Evolutionary conservation across 2,797 vertebrate genomes (phyloP).

Genomic region (Poliocrania exsul): DNA sequence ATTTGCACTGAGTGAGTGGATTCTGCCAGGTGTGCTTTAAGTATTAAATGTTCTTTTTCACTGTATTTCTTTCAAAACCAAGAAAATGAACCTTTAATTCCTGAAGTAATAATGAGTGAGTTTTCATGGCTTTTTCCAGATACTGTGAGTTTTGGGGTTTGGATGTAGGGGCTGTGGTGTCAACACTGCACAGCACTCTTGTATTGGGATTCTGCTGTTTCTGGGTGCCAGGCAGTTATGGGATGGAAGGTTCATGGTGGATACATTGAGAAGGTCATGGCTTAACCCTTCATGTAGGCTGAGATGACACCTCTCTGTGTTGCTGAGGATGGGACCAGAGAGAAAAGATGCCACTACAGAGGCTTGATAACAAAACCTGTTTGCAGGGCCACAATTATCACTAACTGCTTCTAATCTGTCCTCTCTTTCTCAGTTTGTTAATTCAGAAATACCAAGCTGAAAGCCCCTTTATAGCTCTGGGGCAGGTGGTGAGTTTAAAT

Average conservation of each 20-base stretch:
- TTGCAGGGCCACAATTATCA: not conserved
- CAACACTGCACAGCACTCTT: not conserved
- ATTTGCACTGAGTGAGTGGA: not conserved
- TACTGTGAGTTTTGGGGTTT: not conserved
- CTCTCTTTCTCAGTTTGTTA: constrained; percentile 22
- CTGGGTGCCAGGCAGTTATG: not conserved
- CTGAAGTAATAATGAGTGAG: fast-evolving
- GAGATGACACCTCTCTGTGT: not conserved
- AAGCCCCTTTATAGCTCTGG: constrained; percentile 4
- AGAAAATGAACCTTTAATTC: not conserved
- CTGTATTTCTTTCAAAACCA: not conserved
- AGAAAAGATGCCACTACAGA: not conserved
- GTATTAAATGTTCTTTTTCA: not conserved
- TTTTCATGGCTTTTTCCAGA: not conserved
- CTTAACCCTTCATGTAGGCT: not conserved
- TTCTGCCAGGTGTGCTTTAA: not conserved
- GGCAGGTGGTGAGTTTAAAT: constrained; percentile 46
- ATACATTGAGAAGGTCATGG: not conserved
- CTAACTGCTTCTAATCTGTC: not conserved
- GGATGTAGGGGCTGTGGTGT: not conserved
- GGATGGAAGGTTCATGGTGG: not conserved
- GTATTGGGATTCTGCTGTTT: not conserved
- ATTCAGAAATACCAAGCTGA: constrained; percentile 18
- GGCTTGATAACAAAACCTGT: not conserved
- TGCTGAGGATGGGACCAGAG: not conserved